Base-by-base conservation (phyloP, 1,140 invertebrate genomes). In the Harpegnathos saltator region DNA sequence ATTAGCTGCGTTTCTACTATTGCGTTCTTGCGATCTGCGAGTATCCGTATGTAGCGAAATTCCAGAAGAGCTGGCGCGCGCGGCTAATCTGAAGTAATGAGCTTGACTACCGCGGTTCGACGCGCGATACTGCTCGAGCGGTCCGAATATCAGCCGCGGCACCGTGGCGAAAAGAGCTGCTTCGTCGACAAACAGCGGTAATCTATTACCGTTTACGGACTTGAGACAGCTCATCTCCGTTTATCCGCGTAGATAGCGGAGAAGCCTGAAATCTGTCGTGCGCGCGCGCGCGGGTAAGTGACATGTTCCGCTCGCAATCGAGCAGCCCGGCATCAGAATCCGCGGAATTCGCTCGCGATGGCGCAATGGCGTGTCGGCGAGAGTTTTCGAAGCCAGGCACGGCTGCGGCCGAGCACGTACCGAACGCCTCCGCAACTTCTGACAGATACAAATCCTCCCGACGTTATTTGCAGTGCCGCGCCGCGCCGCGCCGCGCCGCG, bases 361-460 rank as follows among this genome's bases (percentile, higher is more conserved):
- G 84, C 86, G 68, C 83, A 61, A 44, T 87, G 82, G 84, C 86
- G 68, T 78, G 75, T 75, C 83, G 80, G 59, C 59, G 38, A 44
- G 38, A 44, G 38, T 89, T 89, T 88, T 83, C 74, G 63, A 85
- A 87, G 66, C 50, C 78, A 58, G 54, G 15, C 19, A 29, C 63
- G 9, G 75, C 48, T 52, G 82, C 75, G 87, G 61, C 86, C 78
- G 66, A 84, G 80, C 88, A 89, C 88, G 87, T 89, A 89, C 81
- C 56, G 75, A 86, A 78, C 87, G 83, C 85, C 82, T 86, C 87
- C 87, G 89, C 91, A 91, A 91, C 91, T 91, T 90, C 89, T 91
- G 91, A 92, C 91, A 91, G 92, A 92, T 92, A 93, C 92, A 93
- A 93, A 93, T 93, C 91, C 91, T 91, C 91, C 88, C 83, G 88